Conservation (phyloP, 2,113 vertebrate genomes). For the Oryzias celebensis region DNA sequence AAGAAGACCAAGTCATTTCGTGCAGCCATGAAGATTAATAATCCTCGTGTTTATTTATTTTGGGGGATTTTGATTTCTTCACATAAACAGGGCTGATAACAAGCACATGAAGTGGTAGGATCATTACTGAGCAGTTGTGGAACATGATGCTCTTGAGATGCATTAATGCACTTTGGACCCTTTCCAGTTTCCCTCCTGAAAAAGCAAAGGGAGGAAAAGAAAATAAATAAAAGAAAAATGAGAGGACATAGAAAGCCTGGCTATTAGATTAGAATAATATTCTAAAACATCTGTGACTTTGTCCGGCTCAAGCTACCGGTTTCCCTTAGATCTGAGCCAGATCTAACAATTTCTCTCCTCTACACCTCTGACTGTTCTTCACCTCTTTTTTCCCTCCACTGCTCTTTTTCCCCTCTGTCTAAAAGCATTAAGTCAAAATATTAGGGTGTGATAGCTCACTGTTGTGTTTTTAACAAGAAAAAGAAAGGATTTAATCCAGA, state of each 20-base stretch:
- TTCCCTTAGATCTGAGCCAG: slow-evolving; percentile 73
- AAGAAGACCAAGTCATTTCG: too few species aligned
- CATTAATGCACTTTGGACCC: slow-evolving; percentile 69
- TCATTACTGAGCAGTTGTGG: slow-evolving; percentile 43
- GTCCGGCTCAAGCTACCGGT: slow-evolving; percentile 70
- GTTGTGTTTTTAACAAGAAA: neutral
- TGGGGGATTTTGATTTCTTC: slow-evolving; percentile 33
- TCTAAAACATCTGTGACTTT: slow-evolving; percentile 83
- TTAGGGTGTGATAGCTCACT: neutral
- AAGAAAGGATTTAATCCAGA: too few species aligned
- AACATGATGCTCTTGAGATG: slow-evolving; percentile 76
- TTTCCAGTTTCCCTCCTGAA: slow-evolving; percentile 52
- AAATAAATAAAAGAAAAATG: slow-evolving; percentile 33
- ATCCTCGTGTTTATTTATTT: slow-evolving; percentile 26
- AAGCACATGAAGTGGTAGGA: slow-evolving; percentile 59
- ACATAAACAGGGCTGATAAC: slow-evolving; percentile 71
- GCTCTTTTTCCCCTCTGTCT: slow-evolving; percentile 25
- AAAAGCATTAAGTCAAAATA: neutral
- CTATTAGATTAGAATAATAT: slow-evolving; percentile 82
- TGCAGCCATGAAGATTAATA: slow-evolving; percentile 13
- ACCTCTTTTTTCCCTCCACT: slow-evolving; percentile 29
- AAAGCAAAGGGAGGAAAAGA: slow-evolving; percentile 44
- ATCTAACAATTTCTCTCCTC: slow-evolving; percentile 67
- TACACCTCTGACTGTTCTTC: slow-evolving; percentile 14
- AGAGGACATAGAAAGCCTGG: slow-evolving; percentile 73